Conservation (phyloP, 2,888 invertebrate species). For the Ophion ellenae region DNA sequence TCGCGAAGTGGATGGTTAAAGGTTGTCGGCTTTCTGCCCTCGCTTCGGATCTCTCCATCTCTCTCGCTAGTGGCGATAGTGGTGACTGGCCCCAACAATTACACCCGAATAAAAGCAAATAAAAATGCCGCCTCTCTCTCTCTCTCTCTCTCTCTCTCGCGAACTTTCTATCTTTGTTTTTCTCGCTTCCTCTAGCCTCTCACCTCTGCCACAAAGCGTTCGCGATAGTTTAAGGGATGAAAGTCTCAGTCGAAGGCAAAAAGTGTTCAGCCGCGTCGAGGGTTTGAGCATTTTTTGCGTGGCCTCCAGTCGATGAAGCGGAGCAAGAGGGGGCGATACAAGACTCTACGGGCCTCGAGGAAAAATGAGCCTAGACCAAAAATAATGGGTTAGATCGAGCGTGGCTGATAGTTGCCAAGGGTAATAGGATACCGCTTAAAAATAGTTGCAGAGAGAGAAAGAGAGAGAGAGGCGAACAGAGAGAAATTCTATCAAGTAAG, state of each 20-base stretch:
- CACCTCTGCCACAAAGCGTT: slow-evolving; percentile 17
- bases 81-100: slow-evolving; percentile 83
- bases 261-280: neutral
- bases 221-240: slow-evolving; percentile 37
- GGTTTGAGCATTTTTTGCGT: slow-evolving; percentile 34
- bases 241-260: slow-evolving; percentile 11
- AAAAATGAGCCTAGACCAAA: slow-evolving; percentile 81
- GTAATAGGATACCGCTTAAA: slow-evolving; percentile 82
- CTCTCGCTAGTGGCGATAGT: slow-evolving; percentile 81
- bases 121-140: slow-evolving; percentile 72
- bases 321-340: slow-evolving; percentile 52
- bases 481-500: slow-evolving; percentile 24
- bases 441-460: slow-evolving; percentile 74
- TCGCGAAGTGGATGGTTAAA: slow-evolving; percentile 80
- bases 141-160: slow-evolving; percentile 55
- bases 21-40: slow-evolving; percentile 57
- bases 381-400: slow-evolving; percentile 81
- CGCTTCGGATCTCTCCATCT: slow-evolving; percentile 50
- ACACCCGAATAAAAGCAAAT: slow-evolving; percentile 82
- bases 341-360: slow-evolving; percentile 62
- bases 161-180: slow-evolving; percentile 15
- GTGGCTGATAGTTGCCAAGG: slow-evolving; percentile 80
- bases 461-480: neutral
- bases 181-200: neutral
- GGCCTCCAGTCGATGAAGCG: slow-evolving; percentile 27